A percentile compares a stretch with the other conserved stretches of the same genome.
These are phyloP conservation scores for Melanostoma mellinum DNA, from an alignment of 2,888 invertebrate genomes.

Conservation along the genomic window DNA sequence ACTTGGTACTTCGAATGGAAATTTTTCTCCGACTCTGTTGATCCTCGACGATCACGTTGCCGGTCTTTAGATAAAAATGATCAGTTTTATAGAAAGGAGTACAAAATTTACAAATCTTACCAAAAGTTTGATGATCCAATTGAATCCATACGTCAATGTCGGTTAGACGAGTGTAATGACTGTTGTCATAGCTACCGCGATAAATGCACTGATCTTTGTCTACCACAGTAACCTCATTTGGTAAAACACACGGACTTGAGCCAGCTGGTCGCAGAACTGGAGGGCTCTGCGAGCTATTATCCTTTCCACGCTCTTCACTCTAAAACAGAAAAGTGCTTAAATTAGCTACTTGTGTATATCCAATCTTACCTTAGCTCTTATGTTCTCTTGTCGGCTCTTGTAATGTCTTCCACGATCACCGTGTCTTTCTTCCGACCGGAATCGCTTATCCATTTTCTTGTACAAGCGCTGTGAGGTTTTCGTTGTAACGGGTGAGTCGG, in stretches of 20 bases:
- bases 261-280: conserved; percentile 87
- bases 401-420: conserved; percentile 85
- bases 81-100: background rate
- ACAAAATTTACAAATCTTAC: conserved; percentile 73
- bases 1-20: conserved; percentile 93
- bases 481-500: conserved; percentile 89
- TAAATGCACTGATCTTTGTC: conserved; percentile 85
- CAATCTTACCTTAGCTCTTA: conserved; percentile 88
- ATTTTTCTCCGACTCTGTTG: conserved; percentile 92
- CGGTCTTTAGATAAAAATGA: conserved; percentile 77
- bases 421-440: conserved; percentile 89
- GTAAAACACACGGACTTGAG: conserved; percentile 87
- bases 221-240: conserved; percentile 76
- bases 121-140: conserved; percentile 81
- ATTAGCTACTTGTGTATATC: background rate
- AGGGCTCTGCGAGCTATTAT: conserved; percentile 88
- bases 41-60: conserved; percentile 83
- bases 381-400: conserved; percentile 86
- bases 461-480: conserved; percentile 84
- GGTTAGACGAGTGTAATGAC: conserved; percentile 90
- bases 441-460: conserved; percentile 90
- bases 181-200: conserved; percentile 88
- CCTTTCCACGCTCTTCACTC: conserved; percentile 89
- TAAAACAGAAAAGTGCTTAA: conserved; percentile 61
- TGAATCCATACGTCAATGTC: conserved; percentile 88